Evolutionary conservation across 2,113 vertebrate genomes (phyloP).

Genomic region (Neopipo cinnamomea): DNA sequence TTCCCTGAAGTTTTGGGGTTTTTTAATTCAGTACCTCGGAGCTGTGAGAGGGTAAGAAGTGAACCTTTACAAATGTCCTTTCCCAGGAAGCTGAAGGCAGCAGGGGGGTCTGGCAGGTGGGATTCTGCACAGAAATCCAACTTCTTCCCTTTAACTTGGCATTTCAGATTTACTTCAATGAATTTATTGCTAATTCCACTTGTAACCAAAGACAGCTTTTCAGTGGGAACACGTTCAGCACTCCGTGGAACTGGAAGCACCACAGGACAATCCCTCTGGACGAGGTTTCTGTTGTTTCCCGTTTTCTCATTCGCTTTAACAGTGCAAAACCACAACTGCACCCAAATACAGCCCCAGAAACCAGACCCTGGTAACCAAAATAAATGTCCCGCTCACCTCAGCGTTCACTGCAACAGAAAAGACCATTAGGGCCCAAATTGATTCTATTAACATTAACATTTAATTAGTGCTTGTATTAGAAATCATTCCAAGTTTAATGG

Average conservation of each 20-base stretch:
- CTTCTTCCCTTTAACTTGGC: not conserved
- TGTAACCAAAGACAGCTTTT: not conserved
- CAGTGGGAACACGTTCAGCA: not conserved
- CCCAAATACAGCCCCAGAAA: not conserved
- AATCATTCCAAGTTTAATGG: not conserved
- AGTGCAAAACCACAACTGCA: not conserved
- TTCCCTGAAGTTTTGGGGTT: not conserved
- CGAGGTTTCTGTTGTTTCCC: not conserved
- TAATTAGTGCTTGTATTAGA: slow-evolving; percentile 20
- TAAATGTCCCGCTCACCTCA: not conserved
- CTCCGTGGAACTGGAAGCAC: not conserved
- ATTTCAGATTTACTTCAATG: not conserved
- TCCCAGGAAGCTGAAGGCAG: not conserved
- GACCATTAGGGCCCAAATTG: not conserved
- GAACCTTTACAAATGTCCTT: not conserved
- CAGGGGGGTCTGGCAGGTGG: not conserved
- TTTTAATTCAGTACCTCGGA: not conserved
- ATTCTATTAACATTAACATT: not conserved
- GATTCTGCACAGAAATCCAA: not conserved
- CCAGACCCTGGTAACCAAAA: not conserved
- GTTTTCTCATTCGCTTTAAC: not conserved
- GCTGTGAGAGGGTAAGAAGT: not conserved
- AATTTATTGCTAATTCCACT: not conserved
- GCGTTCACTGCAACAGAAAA: not conserved
- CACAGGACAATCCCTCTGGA: not conserved